Conservation (phyloP, 2,797 vertebrate species). For the Mastacembelus armatus region DNA sequence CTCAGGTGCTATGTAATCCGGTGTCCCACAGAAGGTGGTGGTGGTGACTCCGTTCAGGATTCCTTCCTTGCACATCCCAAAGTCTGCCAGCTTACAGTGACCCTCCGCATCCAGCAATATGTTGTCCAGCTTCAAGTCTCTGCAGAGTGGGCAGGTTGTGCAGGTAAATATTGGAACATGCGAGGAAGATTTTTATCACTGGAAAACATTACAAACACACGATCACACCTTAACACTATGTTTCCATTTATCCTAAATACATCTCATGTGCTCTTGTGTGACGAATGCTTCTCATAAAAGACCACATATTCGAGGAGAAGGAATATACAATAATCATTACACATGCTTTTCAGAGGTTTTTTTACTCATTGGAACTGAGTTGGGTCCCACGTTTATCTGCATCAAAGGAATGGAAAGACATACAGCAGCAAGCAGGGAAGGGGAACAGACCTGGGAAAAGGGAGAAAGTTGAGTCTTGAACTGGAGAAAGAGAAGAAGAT, state of each 20-base stretch:
- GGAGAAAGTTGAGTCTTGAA: slow-evolving; percentile 35
- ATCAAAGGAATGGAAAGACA: not conserved
- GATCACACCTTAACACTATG: not conserved
- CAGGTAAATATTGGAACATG: not conserved
- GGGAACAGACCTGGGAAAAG: not conserved
- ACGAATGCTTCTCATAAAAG: not conserved
- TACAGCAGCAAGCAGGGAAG: not conserved
- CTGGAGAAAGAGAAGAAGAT: not conserved
- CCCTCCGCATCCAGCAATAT: slow-evolving; percentile 96
- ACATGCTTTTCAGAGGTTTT: not conserved
- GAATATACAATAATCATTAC: not conserved
- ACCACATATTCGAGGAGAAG: not conserved
- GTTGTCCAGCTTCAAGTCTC: slow-evolving; percentile 98
- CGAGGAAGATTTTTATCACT: not conserved
- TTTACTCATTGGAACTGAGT: not conserved
- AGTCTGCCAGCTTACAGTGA: slow-evolving; percentile 97
- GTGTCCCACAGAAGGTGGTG: slow-evolving; percentile 96
- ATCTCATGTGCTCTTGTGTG: too few species aligned
- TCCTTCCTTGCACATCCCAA: slow-evolving; percentile 98
- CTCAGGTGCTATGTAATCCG: slow-evolving; percentile 97
- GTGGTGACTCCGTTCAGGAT: slow-evolving; percentile 94
- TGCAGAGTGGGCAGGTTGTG: slow-evolving; percentile 57
- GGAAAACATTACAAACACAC: not conserved
- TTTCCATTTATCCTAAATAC: not conserved
- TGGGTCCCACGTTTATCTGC: not conserved